phyloP scores from a whole-genome alignment of 2,888 invertebrate species.

The Phengaris alcon region DNA sequence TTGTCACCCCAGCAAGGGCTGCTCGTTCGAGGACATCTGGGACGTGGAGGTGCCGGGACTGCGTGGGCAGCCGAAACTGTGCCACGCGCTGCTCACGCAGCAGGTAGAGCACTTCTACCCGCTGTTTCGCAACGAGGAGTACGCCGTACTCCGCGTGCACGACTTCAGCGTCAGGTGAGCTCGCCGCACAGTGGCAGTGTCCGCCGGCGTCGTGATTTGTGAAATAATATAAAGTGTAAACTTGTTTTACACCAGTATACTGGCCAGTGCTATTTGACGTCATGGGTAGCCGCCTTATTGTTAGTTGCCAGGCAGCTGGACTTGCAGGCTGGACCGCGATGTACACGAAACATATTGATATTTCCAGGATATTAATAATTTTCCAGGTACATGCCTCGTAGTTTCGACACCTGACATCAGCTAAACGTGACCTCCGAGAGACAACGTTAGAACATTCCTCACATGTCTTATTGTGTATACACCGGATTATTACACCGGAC shows the following conservation, averaged over 20 bases:
- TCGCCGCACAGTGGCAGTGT: not conserved
- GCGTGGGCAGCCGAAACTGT: constrained; percentile 45
- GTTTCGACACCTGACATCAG: constrained; percentile 64
- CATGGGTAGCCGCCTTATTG: too few species aligned
- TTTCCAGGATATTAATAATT: not conserved
- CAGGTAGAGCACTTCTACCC: constrained; percentile 60
- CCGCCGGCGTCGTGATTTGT: too few species aligned
- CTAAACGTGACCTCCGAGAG: not conserved
- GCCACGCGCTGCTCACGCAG: constrained; percentile 51
- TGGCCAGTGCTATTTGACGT: too few species aligned
- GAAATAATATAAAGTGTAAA: too few species aligned
- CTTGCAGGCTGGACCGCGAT: too few species aligned
- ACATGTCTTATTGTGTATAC: not conserved
- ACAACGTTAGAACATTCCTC: not conserved
- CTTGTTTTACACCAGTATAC: too few species aligned
- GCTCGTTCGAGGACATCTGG: constrained; percentile 62
- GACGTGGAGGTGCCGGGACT: constrained; percentile 49
- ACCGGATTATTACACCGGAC: not conserved
- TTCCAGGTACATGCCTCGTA: constrained; percentile 67
- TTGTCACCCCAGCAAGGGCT: constrained; percentile 51
- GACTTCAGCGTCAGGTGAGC: constrained; percentile 62
- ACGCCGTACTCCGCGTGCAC: constrained; percentile 61
- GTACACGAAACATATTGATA: too few species aligned
- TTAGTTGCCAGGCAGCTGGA: too few species aligned
- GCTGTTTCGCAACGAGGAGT: constrained; percentile 57